Evolutionary conservation across 92 coral and sea anemone species (phyloP), one percentile per base, ranked within the genome.

Genomic region (Siderastrea siderea): DNA sequence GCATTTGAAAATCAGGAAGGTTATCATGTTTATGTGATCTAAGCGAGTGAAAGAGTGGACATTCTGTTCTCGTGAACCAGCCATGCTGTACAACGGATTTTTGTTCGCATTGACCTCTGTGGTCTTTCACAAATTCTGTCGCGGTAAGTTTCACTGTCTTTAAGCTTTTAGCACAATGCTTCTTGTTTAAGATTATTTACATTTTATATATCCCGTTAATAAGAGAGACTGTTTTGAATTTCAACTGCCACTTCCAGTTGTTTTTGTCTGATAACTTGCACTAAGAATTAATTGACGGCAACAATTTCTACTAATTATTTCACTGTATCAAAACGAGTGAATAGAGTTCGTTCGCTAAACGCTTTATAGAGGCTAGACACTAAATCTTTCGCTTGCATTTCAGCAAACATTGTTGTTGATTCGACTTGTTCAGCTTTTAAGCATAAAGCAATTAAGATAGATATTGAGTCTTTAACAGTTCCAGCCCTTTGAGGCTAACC

Each of bases 191-290:
- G 51, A 14, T 47, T 82, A 69, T 82, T 82, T 54, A 57, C 58
- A 58, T 16, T 69, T 70, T 70, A 47, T 26, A 50, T 68, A 63
- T 0, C 68, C 52, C 16, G 49, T 70, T 82, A 68, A 68, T 69
- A 68, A 71, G 75, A 81, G 14, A 14, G 43, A 81, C 53, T 81
- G 76, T 81, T 81, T 68, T 66, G 74, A 69, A 53, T 50, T 81
- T 68, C 13, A 47, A 69, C 86, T 46, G 68, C 68, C 44, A 46
- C 63, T 67, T 71, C 16, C 65, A n/a, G 58, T 46, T 43, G 67
- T 52, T 52, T 52, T 5, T 52, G 64, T 45, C 74, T 54, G 7
- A 16, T 7, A 64, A 65, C 11, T 19, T 1, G 10, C 66, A 61
- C 66, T 5, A 12, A 1, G 6, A 3, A 3, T 14, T 19, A 7